Conservation (phyloP, 2,113 vertebrate species). For the Lagopus leucura region DNA sequence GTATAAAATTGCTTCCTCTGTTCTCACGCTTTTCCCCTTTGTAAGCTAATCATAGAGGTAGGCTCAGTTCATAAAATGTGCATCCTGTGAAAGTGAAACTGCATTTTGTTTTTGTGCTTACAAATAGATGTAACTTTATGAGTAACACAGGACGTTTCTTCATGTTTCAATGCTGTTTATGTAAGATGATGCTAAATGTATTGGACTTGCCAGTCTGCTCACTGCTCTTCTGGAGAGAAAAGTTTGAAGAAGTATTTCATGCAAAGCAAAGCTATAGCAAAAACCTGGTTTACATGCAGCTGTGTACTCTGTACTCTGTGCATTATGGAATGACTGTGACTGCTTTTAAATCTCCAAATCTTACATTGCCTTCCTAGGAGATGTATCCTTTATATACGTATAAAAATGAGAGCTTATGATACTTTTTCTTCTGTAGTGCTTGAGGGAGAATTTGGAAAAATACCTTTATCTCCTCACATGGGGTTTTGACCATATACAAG, state of each 20-base stretch:
- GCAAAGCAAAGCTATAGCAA: conserved; percentile 25
- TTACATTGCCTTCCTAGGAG: not conserved
- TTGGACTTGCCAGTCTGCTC: conserved; percentile 63
- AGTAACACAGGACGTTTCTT: conserved; percentile 10
- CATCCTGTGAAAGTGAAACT: conserved; percentile 4
- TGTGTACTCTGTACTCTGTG: not conserved
- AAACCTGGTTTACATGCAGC: not conserved
- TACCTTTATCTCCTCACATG: not conserved
- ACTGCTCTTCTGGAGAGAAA: conserved; percentile 35
- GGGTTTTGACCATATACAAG: not conserved
- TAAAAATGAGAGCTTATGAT: not conserved
- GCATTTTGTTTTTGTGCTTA: not conserved
- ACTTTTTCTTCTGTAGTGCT: not conserved
- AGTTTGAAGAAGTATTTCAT: not conserved
- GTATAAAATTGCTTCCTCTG: not conserved
- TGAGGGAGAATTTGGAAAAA: not conserved
- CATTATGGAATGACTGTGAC: not conserved
- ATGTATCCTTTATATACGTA: not conserved
- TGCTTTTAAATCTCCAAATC: conserved; percentile 13
- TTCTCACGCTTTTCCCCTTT: not conserved
- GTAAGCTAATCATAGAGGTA: not conserved
- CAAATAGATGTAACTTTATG: not conserved
- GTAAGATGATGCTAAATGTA: conserved; percentile 39
- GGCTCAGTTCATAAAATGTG: not conserved
- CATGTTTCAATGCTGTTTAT: conserved; percentile 21